phyloP scores from a whole-genome alignment of 2,797 vertebrate genomes.

The Lophotriccus pileatus region DNA sequence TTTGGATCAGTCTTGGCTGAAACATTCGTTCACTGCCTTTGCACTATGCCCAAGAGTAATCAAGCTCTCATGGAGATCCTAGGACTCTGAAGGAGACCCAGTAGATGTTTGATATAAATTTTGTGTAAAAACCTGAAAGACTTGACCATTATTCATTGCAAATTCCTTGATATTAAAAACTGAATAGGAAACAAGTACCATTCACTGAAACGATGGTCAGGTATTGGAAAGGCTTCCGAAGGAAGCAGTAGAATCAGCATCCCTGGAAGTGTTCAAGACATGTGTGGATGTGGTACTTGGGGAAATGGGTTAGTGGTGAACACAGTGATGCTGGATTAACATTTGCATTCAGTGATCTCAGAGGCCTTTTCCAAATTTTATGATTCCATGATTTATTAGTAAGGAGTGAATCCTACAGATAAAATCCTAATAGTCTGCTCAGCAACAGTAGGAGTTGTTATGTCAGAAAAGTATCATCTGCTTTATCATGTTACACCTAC shows the following conservation, averaged over 20 bases:
- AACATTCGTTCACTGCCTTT: background rate
- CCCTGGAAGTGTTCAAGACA: background rate
- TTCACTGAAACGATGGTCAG: background rate
- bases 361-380: background rate
- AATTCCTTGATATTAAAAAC: background rate
- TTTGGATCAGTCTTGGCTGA: background rate
- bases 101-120: background rate
- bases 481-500: background rate
- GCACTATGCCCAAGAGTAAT: background rate
- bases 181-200: background rate
- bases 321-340: background rate
- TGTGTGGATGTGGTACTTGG: background rate
- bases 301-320: background rate
- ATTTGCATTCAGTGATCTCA: background rate
- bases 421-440: background rate
- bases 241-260: background rate
- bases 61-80: background rate
- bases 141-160: background rate
- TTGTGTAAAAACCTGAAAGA: background rate
- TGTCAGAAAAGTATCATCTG: background rate
- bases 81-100: background rate
- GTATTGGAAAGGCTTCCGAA: background rate
- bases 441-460: background rate
- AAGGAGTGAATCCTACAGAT: background rate
- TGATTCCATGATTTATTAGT: background rate